Conservation (phyloP, 2,888 invertebrate species). For the Clistopyga incitator region DNA sequence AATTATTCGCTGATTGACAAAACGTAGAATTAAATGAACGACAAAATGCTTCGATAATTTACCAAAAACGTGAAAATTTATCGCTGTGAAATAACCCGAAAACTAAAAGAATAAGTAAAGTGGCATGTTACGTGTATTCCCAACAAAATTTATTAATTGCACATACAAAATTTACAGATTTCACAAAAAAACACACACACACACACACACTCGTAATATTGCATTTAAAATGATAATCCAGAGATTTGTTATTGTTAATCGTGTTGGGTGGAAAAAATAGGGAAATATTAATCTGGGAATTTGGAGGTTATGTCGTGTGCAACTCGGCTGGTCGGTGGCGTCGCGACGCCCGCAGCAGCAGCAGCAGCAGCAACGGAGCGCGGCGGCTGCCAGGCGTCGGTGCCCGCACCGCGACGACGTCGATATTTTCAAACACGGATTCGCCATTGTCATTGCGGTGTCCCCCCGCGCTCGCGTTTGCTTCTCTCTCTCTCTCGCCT, state of each 20-base stretch:
- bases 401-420: slow-evolving; percentile 65
- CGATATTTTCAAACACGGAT: slow-evolving; percentile 70
- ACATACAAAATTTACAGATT: too few species aligned
- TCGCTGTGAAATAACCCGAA: too few species aligned
- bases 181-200: too few species aligned
- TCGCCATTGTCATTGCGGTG: slow-evolving; percentile 70
- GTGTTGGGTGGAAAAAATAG: not conserved
- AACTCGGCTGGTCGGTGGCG: slow-evolving; percentile 45
- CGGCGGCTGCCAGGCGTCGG: slow-evolving; percentile 50
- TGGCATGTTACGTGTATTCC: too few species aligned
- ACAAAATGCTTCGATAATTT: too few species aligned
- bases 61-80: too few species aligned
- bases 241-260: not conserved
- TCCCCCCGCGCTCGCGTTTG: slow-evolving; percentile 28
- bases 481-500: not conserved
- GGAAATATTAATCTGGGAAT: slow-evolving; percentile 21
- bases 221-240: too few species aligned
- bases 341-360: slow-evolving; percentile 64
- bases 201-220: too few species aligned
- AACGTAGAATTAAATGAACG: too few species aligned
- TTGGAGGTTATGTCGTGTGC: slow-evolving; percentile 68
- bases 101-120: too few species aligned
- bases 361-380: not conserved
- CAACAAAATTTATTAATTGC: too few species aligned
- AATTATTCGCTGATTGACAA: too few species aligned